These are phyloP conservation scores for Dysdera silvatica DNA, from an alignment of 1,140 invertebrate species.

Conservation along the genomic window DNA sequence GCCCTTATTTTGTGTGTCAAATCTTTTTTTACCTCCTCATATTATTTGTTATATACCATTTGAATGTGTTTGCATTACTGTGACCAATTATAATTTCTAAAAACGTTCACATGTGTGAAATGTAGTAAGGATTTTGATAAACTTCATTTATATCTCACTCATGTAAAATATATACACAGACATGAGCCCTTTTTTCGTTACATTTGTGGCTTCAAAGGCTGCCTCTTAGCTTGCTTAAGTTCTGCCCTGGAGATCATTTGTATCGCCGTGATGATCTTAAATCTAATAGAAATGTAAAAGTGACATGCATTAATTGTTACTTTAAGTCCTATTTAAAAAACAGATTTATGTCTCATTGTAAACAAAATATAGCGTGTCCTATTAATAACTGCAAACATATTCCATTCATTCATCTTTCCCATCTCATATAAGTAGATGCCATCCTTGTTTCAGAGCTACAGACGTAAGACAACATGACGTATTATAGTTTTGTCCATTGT, in stretches of 20 bases:
- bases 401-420: background rate
- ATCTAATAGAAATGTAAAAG: background rate
- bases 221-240: background rate
- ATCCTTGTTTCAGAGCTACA: background rate
- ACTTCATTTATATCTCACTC: background rate
- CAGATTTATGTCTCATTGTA: background rate
- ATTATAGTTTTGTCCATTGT: background rate
- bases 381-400: background rate
- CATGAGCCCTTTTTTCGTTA: background rate
- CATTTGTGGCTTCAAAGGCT: background rate
- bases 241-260: background rate
- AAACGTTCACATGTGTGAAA: background rate
- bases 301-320: background rate
- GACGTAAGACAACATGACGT: background rate
- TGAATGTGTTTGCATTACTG: no score
- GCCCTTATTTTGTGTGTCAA: no score
- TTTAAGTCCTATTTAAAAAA: conserved; percentile 1
- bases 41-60: no score
- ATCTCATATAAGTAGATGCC: background rate
- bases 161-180: background rate
- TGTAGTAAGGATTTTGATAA: background rate
- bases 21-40: no score
- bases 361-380: background rate
- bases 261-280: background rate
- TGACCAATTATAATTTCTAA: no score